phyloP scores from a whole-genome alignment of 35 echinoderm and acorn worm species.

The Hemicentrotus pulcherrimus region DNA sequence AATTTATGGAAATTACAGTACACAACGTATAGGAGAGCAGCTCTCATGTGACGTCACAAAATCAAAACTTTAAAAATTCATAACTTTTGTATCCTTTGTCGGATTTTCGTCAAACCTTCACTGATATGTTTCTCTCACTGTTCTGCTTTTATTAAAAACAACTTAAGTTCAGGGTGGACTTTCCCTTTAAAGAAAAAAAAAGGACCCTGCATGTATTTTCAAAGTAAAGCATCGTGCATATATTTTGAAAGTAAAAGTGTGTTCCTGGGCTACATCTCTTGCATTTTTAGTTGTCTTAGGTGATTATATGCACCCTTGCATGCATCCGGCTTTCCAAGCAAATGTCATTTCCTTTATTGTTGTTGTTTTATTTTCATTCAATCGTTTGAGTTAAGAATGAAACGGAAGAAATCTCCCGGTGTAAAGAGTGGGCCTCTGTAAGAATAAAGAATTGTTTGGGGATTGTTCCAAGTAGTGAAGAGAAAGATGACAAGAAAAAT shows the following conservation, averaged over 20 bases:
- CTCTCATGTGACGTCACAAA: too few species aligned
- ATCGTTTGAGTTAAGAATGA: background rate
- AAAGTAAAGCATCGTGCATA: background rate
- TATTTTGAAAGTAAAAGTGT: background rate
- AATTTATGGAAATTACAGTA: too few species aligned
- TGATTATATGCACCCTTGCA: background rate
- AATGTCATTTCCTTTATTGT: background rate
- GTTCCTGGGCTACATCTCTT: background rate
- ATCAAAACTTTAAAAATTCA: too few species aligned
- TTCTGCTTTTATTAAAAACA: too few species aligned
- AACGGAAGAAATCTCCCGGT: background rate
- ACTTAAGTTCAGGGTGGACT: too few species aligned
- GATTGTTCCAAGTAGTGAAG: background rate
- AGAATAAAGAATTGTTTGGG: constrained; percentile 3
- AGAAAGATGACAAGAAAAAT: background rate
- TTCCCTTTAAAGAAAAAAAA: too few species aligned
- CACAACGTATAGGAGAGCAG: too few species aligned
- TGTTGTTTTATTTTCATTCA: background rate
- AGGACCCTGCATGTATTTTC: background rate
- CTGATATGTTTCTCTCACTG: too few species aligned
- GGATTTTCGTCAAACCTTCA: too few species aligned
- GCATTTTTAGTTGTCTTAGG: background rate
- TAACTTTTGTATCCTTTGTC: too few species aligned
- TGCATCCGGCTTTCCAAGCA: background rate
- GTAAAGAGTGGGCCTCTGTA: constrained; percentile 9